phyloP scores from a whole-genome alignment of 2,888 invertebrate genomes.

The Mechanitis mazaeus region DNA sequence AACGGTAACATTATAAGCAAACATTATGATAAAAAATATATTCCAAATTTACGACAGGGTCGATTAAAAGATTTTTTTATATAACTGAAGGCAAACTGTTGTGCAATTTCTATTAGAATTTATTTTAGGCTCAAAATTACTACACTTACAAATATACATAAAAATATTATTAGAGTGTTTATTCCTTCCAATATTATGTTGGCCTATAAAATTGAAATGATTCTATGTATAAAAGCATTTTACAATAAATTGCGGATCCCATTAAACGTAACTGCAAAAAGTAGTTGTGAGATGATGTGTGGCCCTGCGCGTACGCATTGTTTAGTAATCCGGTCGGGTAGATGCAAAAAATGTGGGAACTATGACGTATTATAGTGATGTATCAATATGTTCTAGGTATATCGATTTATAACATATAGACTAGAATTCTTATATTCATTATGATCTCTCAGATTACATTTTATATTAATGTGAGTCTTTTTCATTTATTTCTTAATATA shows the following conservation, averaged over 20 bases:
- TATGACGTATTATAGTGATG: slow-evolving; percentile 45
- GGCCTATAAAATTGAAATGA: slow-evolving; percentile 15
- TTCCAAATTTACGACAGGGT: too few relatives aligned
- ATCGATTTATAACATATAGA: slow-evolving; percentile 19
- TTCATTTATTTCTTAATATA: too few relatives aligned
- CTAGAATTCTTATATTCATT: background rate
- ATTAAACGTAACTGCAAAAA: slow-evolving; percentile 64
- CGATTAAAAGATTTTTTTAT: too few relatives aligned
- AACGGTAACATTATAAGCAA: too few relatives aligned
- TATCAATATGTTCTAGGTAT: slow-evolving; percentile 7
- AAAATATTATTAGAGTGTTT: background rate
- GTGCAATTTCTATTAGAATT: too few relatives aligned
- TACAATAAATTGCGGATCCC: slow-evolving; percentile 58
- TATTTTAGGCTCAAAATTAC: too few relatives aligned
- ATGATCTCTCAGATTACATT: background rate
- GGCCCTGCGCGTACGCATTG: slow-evolving; percentile 60
- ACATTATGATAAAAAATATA: too few relatives aligned
- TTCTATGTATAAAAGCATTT: slow-evolving; percentile 34
- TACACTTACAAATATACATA: too few relatives aligned
- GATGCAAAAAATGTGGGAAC: slow-evolving; percentile 67
- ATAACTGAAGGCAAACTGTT: too few relatives aligned
- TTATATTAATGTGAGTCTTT: too few relatives aligned
- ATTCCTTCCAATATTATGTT: slow-evolving; percentile 1
- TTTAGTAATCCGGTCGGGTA: slow-evolving; percentile 57
- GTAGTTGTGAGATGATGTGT: slow-evolving; percentile 59